Evolutionary conservation across 2,113 vertebrate genomes (phyloP), one percentile per base, ranked within the genome.

Genomic region (Paradisaea rubra): DNA sequence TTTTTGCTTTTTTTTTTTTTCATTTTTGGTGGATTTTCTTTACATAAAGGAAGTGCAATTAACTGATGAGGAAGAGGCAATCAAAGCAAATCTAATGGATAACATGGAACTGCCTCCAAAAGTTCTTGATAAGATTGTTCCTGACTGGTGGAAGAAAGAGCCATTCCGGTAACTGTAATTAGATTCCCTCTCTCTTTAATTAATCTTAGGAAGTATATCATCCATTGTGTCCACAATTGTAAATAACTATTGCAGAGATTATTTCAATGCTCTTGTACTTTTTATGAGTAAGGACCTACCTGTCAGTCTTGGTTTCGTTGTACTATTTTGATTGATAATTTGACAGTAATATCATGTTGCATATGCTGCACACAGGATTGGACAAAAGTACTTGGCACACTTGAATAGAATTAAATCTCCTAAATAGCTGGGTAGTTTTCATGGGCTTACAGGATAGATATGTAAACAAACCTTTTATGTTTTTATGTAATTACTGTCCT

Each of bases 141-240:
- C 72, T 85, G 98, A 98, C 15, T 99, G 98, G 98, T 99, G 99
- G 99, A 96, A 97, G 88, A 95, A 98, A 88, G 99, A 99, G 86
- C 99, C 99, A 71, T 99, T 98, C 97, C 97, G 96, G 99, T 98
- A 97, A 97, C 50, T 93, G 78, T 54, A 77, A 71, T 94, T 45
- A 86, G 23, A 93, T 64, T 78, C 7, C 50, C 52, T 81, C 35
- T 87, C 31, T 77, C 56, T 89, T 66, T 74, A 65, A 91, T 50
- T 88, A 61, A 50, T 63, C 49, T 39, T 50, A 70, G 50, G 28
- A 83, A 86, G 14, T 33, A 8, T 61, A 39, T 89, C 0, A 77
- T 65, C 18, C 14, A 39, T 47, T 65, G 31, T 80, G 63, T 59
- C 31, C 24, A 82, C 25, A 90, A 39, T 7, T 76, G 61, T 35